Evolutionary conservation across 2,888 invertebrate species (phyloP), one percentile per base, ranked within the genome.

Genomic region (Leptopilina syphax): DNA sequence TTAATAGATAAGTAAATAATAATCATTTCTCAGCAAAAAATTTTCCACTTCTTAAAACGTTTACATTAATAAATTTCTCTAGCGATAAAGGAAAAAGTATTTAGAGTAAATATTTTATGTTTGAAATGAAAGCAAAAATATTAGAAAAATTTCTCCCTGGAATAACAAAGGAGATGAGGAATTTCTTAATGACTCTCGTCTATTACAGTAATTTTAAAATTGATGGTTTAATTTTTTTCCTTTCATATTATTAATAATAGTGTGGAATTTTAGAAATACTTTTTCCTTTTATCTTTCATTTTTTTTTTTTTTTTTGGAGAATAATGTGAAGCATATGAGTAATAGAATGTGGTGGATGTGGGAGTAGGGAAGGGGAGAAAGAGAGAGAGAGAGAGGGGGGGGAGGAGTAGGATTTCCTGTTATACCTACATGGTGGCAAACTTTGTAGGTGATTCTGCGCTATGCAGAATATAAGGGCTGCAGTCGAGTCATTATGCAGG

Each of bases 401-500:
- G 18, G 18, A 18, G 70, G 24, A 13, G 70, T 5, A 63, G 63
- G 18, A 63, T 63, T 13, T 27, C 8, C 34, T n/a, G n/a, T 70
- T 70, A 47, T 50, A 68, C 47, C 68, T 68, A 24, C 12, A 50
- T 50, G 9, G 50, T 70, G 70, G 47, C 50, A 27, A 50, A 50
- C 54, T 70, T 27, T 57, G 70, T 54, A 73, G 63, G 81, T 77
- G 85, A 85, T 85, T 82, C 83, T 85, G 88, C 87, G 88, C 86
- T 13, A 83, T 82, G 86, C 84, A 85, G 82, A 83, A 34, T 34
- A 34, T 34, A 83, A 81, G 83, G 88, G 85, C 87, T 85, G 88
- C 87, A 87, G 88, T 88, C 85, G 86, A 87, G 86, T 86, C 87
- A 88, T 88, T 88, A 88, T 88, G 88, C 88, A 88, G 88, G 87